Percentiles rank a stretch among this genome's conserved stretches.
phyloP scores from a whole-genome alignment of 2,797 vertebrate genomes.

The Antennarius maculatus region DNA sequence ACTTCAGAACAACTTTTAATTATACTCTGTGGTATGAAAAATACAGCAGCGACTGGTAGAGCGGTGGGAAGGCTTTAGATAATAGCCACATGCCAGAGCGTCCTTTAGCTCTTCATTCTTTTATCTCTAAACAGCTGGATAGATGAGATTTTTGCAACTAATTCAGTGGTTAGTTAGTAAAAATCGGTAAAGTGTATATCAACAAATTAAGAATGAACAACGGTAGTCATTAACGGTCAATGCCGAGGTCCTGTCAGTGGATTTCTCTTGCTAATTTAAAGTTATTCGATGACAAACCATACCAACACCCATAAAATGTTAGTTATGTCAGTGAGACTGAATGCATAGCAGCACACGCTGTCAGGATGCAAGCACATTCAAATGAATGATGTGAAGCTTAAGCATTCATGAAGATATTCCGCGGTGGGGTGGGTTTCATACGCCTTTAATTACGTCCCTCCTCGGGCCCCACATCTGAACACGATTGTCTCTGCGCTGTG shows the following conservation, averaged over 20 bases:
- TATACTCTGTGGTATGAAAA: constrained; percentile 64
- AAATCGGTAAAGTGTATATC: constrained; percentile 59
- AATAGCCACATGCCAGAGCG: constrained; percentile 32
- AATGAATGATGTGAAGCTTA: constrained; percentile 54
- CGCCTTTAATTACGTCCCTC: constrained; percentile 36
- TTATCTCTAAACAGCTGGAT: neutral
- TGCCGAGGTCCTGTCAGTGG: constrained; percentile 58
- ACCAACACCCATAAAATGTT: constrained; percentile 46
- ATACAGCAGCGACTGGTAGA: constrained; percentile 43
- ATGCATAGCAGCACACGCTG: constrained; percentile 16
- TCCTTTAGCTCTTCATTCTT: constrained; percentile 21
- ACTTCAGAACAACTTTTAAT: constrained; percentile 75
- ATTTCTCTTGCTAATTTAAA: constrained; percentile 30
- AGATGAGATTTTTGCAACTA: neutral
- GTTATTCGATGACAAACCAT: constrained; percentile 49
- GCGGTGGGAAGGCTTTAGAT: constrained; percentile 40
- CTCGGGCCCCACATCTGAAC: constrained; percentile 3
- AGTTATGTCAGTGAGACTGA: constrained; percentile 53
- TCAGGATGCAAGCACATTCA: constrained; percentile 13
- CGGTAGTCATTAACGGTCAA: constrained; percentile 62
- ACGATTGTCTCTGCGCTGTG: constrained; percentile 3
- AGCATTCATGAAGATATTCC: constrained; percentile 42
- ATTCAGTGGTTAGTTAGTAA: constrained; percentile 25
- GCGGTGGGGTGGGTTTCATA: constrained; percentile 17
- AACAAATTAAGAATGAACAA: constrained; percentile 66